A percentile compares a stretch with the other conserved stretches of the same genome.
Evolutionary conservation across 1,140 invertebrate species (phyloP).

Genomic region (Ectropis grisescens): DNA sequence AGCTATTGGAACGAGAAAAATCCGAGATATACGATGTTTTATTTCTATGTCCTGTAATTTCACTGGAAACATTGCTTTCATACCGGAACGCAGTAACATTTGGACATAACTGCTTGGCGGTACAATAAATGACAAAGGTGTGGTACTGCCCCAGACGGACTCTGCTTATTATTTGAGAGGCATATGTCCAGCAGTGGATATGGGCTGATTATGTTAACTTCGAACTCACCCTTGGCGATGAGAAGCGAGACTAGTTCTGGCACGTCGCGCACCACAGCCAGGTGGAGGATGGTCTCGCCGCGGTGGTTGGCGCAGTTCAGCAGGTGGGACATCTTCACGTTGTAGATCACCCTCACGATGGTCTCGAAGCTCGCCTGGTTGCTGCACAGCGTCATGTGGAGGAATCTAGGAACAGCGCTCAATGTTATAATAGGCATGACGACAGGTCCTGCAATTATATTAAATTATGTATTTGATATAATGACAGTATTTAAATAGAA

Average conservation of each 20-base stretch:
- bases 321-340: conserved; percentile 31
- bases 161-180: no score
- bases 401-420: conserved; percentile 35
- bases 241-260: conserved; percentile 32
- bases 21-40: no score
- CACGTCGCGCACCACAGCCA: conserved; percentile 35
- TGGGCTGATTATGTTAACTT: neutral
- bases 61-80: neutral
- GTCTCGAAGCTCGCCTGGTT: conserved; percentile 43
- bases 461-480: no score
- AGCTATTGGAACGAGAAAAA: no score
- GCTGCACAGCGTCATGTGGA: conserved; percentile 49
- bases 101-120: no score
- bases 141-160: no score
- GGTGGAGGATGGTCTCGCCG: conserved; percentile 44
- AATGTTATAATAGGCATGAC: no score
- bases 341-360: conserved; percentile 46
- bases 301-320: conserved; percentile 28
- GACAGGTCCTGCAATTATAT: no score
- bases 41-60: no score
- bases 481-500: no score
- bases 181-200: no score
- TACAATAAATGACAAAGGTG: no score
- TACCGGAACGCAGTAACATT: neutral
- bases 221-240: conserved; percentile 41